A percentile compares a stretch with the other conserved stretches of the same genome.
Evolutionary conservation across 2,888 invertebrate genomes (phyloP).

Genomic region (Sepiola atlantica): DNA sequence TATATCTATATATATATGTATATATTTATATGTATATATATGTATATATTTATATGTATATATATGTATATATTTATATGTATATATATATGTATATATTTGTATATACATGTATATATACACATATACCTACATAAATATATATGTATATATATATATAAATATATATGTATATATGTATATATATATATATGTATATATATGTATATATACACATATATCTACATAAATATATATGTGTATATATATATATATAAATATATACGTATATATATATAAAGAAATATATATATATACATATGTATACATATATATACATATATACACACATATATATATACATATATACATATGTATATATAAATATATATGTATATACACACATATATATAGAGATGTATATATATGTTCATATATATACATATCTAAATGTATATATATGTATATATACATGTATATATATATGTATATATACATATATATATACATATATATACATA

Average conservation of each 20-base stretch:
- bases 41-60: too few species aligned
- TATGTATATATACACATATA: neutral
- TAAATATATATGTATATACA: neutral
- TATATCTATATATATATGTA: too few species aligned
- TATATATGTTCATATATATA: neutral
- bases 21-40: too few species aligned
- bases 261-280: too few species aligned
- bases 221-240: neutral
- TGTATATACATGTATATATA: too few species aligned
- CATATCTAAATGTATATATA: neutral
- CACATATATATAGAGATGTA: neutral
- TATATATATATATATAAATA: neutral
- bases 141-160: too few species aligned
- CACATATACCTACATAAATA: too few species aligned
- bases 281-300: too few species aligned
- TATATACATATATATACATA: neutral
- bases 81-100: too few species aligned
- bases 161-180: too few species aligned
- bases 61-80: too few species aligned
- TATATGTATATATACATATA: neutral
- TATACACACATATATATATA: neutral
- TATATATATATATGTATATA: too few species aligned
- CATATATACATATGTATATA: neutral
- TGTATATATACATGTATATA: neutral
- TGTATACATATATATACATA: neutral